These are phyloP conservation scores for Unio pictorum DNA, from an alignment of 2,888 invertebrate genomes.

Conservation along the genomic window DNA sequence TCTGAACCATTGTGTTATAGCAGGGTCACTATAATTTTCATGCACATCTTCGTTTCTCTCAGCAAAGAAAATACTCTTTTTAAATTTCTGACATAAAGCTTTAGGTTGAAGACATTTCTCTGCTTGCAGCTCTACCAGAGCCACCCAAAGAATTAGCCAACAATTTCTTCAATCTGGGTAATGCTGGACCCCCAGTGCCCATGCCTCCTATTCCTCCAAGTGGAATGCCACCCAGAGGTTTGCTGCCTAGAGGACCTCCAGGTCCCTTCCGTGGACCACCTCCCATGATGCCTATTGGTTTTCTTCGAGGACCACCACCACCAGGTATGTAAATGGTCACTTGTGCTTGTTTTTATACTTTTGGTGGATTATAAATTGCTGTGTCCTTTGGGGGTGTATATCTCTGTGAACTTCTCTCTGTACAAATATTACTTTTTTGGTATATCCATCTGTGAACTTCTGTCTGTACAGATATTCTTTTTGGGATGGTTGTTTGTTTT, in stretches of 20 bases:
- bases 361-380: background rate
- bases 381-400: background rate
- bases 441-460: too few species aligned
- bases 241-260: constrained; percentile 52
- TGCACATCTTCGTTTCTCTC: too few species aligned
- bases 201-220: constrained; percentile 69
- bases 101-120: constrained; percentile 2
- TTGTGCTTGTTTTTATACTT: background rate
- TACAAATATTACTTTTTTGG: too few species aligned
- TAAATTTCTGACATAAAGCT: background rate
- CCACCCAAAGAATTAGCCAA: constrained; percentile 77
- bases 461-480: too few species aligned
- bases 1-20: too few species aligned
- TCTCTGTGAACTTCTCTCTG: too few species aligned
- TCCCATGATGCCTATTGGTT: constrained; percentile 49
- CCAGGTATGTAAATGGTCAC: constrained; percentile 39
- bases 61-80: too few species aligned
- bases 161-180: constrained; percentile 79
- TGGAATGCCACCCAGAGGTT: constrained; percentile 69
- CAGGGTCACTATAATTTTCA: too few species aligned
- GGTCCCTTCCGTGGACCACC: constrained; percentile 13
- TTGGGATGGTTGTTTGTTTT: too few species aligned
- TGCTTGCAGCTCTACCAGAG: constrained; percentile 75
- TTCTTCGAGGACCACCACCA: constrained; percentile 55
- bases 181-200: constrained; percentile 56